Evolutionary conservation across 2,797 vertebrate species (phyloP).

Genomic region (Malurus leucopterus): DNA sequence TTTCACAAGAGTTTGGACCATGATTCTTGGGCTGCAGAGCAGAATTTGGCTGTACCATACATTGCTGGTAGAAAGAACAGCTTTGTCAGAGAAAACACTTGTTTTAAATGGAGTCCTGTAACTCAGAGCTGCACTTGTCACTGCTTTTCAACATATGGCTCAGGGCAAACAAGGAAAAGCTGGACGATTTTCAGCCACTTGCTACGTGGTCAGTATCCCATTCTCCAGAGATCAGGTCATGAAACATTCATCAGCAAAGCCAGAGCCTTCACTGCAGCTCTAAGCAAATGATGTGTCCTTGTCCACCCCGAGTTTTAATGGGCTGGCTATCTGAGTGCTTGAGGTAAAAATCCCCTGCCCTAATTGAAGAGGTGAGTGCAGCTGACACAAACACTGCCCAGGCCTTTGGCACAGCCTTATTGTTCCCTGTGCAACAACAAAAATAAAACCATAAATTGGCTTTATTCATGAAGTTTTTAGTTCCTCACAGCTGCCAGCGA

Average conservation of each 20-base stretch:
- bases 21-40: neutral
- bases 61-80: neutral
- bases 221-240: neutral
- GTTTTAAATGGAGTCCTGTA: neutral
- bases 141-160: neutral
- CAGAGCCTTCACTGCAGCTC: neutral
- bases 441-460: neutral
- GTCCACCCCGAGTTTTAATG: conserved; percentile 21
- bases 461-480: neutral
- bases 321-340: neutral
- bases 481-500: neutral
- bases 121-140: neutral
- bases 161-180: neutral
- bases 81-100: neutral
- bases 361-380: neutral
- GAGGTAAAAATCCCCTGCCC: neutral
- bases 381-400: neutral
- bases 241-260: conserved; percentile 23
- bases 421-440: neutral
- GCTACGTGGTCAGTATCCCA: neutral
- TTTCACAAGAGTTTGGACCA: neutral
- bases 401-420: neutral
- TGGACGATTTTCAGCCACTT: neutral
- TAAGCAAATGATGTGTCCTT: neutral
- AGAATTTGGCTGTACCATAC: neutral